phyloP scores from a whole-genome alignment of 1,140 invertebrate species.

The Drosophila paulistorum region DNA sequence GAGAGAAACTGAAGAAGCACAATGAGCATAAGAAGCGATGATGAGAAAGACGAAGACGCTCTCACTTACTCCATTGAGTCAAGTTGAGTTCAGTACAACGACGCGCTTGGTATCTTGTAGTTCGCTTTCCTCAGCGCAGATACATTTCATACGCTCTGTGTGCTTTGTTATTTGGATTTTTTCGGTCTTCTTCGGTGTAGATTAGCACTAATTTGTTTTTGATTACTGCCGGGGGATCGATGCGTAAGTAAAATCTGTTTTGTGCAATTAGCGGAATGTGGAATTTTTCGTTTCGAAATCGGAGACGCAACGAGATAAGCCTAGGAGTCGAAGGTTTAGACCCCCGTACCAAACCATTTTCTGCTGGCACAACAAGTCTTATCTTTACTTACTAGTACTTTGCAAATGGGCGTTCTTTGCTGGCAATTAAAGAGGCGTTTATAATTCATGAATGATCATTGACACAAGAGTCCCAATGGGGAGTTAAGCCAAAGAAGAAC shows the following conservation, averaged over 20 bases:
- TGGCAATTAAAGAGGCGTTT: conserved; percentile 55
- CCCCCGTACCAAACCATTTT: not conserved
- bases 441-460: conserved; percentile 39
- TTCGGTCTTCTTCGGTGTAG: conserved; percentile 28
- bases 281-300: conserved; percentile 6
- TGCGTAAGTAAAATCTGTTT: conserved; percentile 62
- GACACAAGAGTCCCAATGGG: conserved; percentile 17
- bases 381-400: conserved; percentile 4
- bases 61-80: conserved; percentile 23
- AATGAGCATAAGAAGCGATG: conserved; percentile 25
- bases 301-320: conserved; percentile 18
- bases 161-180: conserved; percentile 29
- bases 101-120: conserved; percentile 65
- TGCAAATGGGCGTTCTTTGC: conserved; percentile 60
- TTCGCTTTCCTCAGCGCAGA: conserved; percentile 47
- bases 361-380: not conserved
- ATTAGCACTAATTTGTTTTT: conserved; percentile 76
- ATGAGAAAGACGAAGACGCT: conserved; percentile 17
- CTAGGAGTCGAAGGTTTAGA: conserved; percentile 6
- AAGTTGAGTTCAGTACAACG: conserved; percentile 56
- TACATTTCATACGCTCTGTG: not conserved
- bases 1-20: conserved; percentile 13
- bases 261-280: conserved; percentile 45
- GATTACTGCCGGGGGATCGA: conserved; percentile 53
- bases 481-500: conserved; percentile 18